Base-by-base conservation (phyloP, 2,888 invertebrate genomes). In the Chrysolina haemoptera region DNA sequence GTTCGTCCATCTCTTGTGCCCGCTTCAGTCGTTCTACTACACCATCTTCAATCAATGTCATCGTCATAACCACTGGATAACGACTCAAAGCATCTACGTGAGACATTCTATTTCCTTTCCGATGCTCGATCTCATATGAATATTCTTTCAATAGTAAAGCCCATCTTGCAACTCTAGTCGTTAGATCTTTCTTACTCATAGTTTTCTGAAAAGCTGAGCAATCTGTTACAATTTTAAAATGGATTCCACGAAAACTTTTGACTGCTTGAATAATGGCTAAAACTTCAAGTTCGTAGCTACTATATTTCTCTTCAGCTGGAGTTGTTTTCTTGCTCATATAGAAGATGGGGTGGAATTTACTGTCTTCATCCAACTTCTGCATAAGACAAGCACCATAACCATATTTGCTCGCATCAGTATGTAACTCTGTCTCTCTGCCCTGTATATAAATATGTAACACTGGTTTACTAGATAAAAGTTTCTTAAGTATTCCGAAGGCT, bases 241-340 rank as follows among this genome's bases (percentile, higher is more conserved):
- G 27, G 27, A 27, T 27, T 27, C 27, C 27, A 27, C 27, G 55
- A 76, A 86, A 86, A 64, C 84, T 85, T 48, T 84, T n/a, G 76
- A 74, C 14, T 66, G 72, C 53, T 14, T 83, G 73, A 9, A 86
- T 79, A 3, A 86, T 76, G 0, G 84, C 85, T 8, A 87, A 72
- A 1, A 85, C 83, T 79, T 87, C 85, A 6, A 87, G 70, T 53
- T 86, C 85, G 66, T 86, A 87, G 40, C 84, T 83, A 20, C 73
- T 72, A 63, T 84, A 86, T 63, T 81, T 82, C 48, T 79, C 77
- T 76, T 86, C 82, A 5, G 83, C 80, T 5, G 76, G 75, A 0
- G 82, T 82, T 0, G 81, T 82, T 62, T 82, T 83, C 43, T 76
- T 73, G 59, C 82, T 83, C 68, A 80, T 76, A 55, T 75, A 82